phyloP scores from a whole-genome alignment of 2,113 vertebrate species.

The Pygoscelis antarcticus region DNA sequence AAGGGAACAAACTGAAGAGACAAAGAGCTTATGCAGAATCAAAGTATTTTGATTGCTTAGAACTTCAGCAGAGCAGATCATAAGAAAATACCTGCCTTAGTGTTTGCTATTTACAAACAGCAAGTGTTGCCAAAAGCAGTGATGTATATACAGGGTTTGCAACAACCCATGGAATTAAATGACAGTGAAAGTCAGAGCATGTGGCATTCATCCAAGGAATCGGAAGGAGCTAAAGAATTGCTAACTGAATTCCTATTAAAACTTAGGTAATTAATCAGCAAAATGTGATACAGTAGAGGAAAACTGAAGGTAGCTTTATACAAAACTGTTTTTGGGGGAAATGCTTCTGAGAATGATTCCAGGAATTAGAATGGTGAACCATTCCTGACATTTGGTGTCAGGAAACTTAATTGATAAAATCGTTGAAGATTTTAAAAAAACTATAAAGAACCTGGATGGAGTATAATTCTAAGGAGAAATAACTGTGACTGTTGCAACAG shows the following conservation, averaged over 20 bases:
- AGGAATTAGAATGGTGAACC: background rate
- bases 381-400: background rate
- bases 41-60: background rate
- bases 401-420: background rate
- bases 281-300: background rate
- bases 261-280: constrained; percentile 39
- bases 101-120: background rate
- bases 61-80: constrained; percentile 2
- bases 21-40: background rate
- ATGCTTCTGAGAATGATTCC: constrained; percentile 8
- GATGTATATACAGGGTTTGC: background rate
- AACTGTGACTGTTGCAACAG: background rate
- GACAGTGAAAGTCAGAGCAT: constrained; percentile 6
- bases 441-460: background rate
- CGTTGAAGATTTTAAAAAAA: background rate
- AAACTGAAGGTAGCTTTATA: background rate
- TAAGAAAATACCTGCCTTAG: background rate
- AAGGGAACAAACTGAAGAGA: background rate
- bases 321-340: background rate
- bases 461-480: background rate
- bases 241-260: constrained; percentile 19
- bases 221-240: constrained; percentile 6
- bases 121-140: background rate
- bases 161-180: background rate
- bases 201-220: constrained; percentile 32